Evolutionary conservation across 2,797 vertebrate genomes (phyloP).

Genomic region (Toxotes lorentzi): DNA sequence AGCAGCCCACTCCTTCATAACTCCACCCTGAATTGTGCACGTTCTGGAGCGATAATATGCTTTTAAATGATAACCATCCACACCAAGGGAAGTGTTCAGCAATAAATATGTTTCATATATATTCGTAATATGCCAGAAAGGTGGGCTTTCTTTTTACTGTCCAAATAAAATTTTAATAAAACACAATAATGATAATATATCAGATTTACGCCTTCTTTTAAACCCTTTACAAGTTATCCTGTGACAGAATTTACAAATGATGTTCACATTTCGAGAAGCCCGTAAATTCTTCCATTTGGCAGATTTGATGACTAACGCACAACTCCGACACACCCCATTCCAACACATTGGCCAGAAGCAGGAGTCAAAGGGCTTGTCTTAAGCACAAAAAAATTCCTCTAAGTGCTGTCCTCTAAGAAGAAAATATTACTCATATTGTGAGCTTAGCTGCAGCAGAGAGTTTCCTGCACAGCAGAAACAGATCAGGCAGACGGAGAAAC

Average conservation of each 20-base stretch:
- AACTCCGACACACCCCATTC: conserved; percentile 17
- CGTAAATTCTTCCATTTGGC: background rate
- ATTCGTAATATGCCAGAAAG: background rate
- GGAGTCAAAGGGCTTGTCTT: background rate
- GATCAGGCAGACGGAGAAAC: background rate
- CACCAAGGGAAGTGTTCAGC: background rate
- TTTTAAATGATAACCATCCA: background rate
- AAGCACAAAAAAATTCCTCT: background rate
- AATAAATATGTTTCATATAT: background rate
- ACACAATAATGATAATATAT: background rate
- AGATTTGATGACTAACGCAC: background rate
- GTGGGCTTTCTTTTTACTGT: background rate
- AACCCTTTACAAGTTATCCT: too few relatives aligned
- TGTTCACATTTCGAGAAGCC: background rate
- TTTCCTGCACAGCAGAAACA: background rate
- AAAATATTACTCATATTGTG: background rate
- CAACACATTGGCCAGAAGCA: conserved; percentile 19
- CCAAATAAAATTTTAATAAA: background rate
- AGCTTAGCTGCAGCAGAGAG: background rate
- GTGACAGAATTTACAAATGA: background rate
- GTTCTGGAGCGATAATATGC: background rate
- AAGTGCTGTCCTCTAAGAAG: background rate
- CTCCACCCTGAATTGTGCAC: background rate
- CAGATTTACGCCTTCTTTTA: too few relatives aligned
- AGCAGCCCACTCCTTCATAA: background rate